phyloP scores from a whole-genome alignment of 1,140 invertebrate species.

The Chrysomallon squamiferum region DNA sequence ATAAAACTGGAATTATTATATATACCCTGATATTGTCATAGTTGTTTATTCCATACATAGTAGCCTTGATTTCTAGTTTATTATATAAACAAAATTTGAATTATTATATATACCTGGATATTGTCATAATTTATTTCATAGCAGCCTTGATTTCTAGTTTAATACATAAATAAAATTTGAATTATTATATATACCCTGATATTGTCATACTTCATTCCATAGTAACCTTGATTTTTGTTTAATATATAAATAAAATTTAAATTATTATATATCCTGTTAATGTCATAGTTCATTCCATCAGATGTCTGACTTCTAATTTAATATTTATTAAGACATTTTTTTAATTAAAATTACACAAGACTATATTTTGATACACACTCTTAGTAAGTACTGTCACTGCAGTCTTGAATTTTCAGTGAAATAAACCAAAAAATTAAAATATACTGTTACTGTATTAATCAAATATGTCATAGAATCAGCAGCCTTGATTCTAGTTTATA shows the following conservation, averaged over 20 bases:
- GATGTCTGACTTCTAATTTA: slow-evolving; percentile 47
- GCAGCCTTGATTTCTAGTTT: slow-evolving; percentile 48
- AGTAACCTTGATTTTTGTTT: background rate
- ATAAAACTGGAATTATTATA: background rate
- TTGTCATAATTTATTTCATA: slow-evolving; percentile 53
- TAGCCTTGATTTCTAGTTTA: background rate
- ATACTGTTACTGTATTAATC: no score
- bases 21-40: background rate
- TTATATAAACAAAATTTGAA: background rate
- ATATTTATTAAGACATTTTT: background rate
- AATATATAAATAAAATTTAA: background rate
- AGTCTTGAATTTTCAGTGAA: no score
- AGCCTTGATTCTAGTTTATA: no score
- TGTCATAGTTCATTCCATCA: slow-evolving; percentile 54
- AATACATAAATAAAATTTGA: background rate
- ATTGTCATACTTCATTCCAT: background rate
- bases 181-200: background rate
- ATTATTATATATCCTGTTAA: background rate
- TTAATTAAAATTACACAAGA: background rate
- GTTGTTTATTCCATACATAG: background rate
- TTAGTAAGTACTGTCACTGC: no score
- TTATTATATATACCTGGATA: background rate
- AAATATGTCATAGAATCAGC: no score
- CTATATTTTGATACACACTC: background rate
- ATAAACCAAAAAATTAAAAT: no score